Base-by-base conservation (phyloP, 2,888 invertebrate genomes). In the Dendrolimus houi region DNA sequence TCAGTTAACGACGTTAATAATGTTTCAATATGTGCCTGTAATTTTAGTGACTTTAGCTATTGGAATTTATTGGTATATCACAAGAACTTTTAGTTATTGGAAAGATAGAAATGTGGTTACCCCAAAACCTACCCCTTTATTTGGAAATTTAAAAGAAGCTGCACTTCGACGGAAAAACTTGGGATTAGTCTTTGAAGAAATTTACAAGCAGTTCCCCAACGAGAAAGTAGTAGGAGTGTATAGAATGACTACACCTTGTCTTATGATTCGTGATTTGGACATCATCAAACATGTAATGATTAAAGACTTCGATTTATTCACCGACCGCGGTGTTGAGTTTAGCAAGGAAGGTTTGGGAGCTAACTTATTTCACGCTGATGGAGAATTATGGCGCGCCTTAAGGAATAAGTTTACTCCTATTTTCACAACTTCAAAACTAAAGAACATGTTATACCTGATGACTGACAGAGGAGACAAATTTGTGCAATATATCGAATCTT, bases 361-460 rank as follows among this genome's bases (percentile, higher is more conserved):
- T 6, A 82, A 85, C 58, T 58, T 85, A 13, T 84, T 85, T 56
- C 72, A 75, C 55, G 72, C 77, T 0, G 74, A 79, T 41, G 78
- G 72, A 6, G 76, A 79, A 0, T 71, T 70, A 0, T 85, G 85
- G 85, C 63, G 66, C 10, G 62, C 72, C 0, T 62, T 82, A 9
- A 72, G 82, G 57, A 71, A 67, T 52, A 67, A 68, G 3, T 74
- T 85, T n/a, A 74, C 77, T 1, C 81, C 83, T 1, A 63, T 81
- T 12, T 85, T 84, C 56, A 81, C 81, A 7, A 71, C 83, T 0
- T 77, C 79, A 6, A 84, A 85, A 66, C 61, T 83, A n/a, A 83
- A 75, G 59, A 79, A 77, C 52, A 84, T 85, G 83, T 67, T 79
- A 17, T 64, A 75, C 60, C 57, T 84, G 29, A 60, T 85, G 13